Base-by-base conservation (phyloP, 2,888 invertebrate genomes). In the Tromatobia lineatoria region DNA sequence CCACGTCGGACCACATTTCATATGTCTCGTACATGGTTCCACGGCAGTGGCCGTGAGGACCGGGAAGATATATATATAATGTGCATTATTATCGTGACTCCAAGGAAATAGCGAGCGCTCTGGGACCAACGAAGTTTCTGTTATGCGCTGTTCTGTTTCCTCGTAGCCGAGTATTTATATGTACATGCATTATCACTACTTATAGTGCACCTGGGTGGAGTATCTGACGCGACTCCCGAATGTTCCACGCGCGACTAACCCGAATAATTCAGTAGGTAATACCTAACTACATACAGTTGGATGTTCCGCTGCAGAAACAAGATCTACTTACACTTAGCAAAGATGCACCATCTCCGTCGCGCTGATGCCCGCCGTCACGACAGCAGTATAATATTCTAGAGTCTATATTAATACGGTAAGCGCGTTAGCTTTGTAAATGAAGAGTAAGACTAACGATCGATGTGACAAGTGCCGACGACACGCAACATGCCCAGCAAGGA, bases 181-280 rank as follows among this genome's bases (percentile, higher is more conserved):
- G 20, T 18, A 64, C n/a, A 61, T 61, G 50, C 45, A 74, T 61
- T 64, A 25, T 25, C 25, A 34, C 38, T 2, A 20, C 66, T 25
- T 47, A 50, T 3, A 11, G 18, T 42, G 70, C 42, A 8, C 52
- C 42, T 38, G 61, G 25, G 47, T n/a, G 29, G 18, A n/a, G 47
- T 3, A 34, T 64, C 50, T 64, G 74, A 64, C 52, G 75, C 38
- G 18, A 75, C 34, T 64, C 50, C 23, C 13, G 75, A 75, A 75
- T 75, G 67, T 52, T 38, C 50, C 64, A 50, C 34, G 23, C 47
- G 50, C 23, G 18, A 18, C 74, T 23, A 61, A 67, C 61, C 23
- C 66, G 66, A 23, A 80, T 76, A 76, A 79, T 83, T 80, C 69
- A 71, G 75, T 75, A 66, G 64, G 34, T 42, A 38, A 64, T 76